Evolutionary conservation across 2,797 vertebrate species (phyloP).

Genomic region (Gymnodraco acuticeps): DNA sequence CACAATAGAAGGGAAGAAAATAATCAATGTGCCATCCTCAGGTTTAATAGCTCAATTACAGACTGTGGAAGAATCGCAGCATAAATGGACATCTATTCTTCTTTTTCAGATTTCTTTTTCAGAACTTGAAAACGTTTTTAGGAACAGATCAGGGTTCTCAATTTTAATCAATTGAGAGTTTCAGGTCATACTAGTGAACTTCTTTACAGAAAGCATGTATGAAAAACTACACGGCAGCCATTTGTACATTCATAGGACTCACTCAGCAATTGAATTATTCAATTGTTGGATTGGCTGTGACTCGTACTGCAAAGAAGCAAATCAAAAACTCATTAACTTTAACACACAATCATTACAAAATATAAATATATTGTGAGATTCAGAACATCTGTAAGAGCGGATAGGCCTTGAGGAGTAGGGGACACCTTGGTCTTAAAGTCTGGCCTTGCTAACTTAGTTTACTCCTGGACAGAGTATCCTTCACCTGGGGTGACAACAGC

Average conservation of each 20-base stretch:
- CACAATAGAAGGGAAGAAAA: slow-evolving; percentile 6
- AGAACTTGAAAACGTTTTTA: background rate
- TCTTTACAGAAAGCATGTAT: background rate
- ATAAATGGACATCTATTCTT: background rate
- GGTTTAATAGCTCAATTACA: slow-evolving; percentile 2
- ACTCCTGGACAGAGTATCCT: slow-evolving; percentile 32
- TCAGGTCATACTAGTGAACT: background rate
- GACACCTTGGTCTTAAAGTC: slow-evolving; percentile 16
- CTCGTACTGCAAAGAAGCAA: background rate
- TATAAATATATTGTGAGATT: background rate
- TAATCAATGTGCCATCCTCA: background rate
- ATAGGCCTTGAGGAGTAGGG: background rate
- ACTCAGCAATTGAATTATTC: background rate
- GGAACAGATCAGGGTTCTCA: background rate
- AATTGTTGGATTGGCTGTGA: background rate
- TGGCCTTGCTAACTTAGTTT: slow-evolving; percentile 36
- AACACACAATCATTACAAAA: background rate
- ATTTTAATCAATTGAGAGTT: background rate
- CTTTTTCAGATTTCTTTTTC: background rate
- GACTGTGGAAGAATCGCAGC: background rate
- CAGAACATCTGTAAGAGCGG: slow-evolving; percentile 12
- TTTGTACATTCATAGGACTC: background rate
- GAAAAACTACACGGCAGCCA: background rate
- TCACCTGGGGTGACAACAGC: slow-evolving; percentile 51
- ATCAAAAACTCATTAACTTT: background rate